These are phyloP conservation scores for Diadema setosum DNA, from an alignment of 35 echinoderm and acorn worm species.

Conservation along the genomic window DNA sequence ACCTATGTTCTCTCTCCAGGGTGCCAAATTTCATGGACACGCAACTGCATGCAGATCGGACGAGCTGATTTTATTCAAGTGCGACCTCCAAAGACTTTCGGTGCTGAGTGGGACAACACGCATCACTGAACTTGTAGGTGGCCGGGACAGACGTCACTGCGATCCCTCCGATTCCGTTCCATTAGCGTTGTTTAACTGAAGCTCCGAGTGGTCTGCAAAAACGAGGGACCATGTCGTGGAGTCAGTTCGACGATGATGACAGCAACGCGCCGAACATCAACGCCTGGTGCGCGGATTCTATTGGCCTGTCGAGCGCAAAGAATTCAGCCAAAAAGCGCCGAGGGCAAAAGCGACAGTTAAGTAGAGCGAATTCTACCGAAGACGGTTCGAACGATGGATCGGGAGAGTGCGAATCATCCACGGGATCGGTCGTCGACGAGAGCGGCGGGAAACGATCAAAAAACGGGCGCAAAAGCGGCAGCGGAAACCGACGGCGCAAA, in stretches of 20 bases:
- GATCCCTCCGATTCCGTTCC: too few relatives aligned
- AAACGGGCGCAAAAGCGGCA: conserved; percentile 37
- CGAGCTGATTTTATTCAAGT: too few relatives aligned
- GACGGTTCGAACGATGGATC: conserved; percentile 89
- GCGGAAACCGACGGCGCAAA: conserved; percentile 68
- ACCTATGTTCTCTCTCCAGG: too few relatives aligned
- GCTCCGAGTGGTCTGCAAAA: too few relatives aligned
- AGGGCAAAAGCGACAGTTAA: conserved; percentile 61
- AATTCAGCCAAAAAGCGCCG: background rate
- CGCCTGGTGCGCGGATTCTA: conserved; percentile 23
- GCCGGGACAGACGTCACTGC: too few relatives aligned
- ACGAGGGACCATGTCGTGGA: conserved; percentile 59
- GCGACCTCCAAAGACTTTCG: too few relatives aligned
- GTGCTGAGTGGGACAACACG: too few relatives aligned
- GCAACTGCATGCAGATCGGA: too few relatives aligned
- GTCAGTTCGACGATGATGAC: conserved; percentile 49
- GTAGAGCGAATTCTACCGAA: conserved; percentile 73
- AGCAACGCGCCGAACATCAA: conserved; percentile 17
- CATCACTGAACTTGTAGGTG: too few relatives aligned
- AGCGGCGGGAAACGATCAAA: conserved; percentile 41
- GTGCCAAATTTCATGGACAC: too few relatives aligned
- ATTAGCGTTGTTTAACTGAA: too few relatives aligned
- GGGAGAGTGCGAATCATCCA: conserved; percentile 80
- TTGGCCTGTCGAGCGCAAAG: background rate
- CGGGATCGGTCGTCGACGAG: conserved; percentile 75